Evolutionary conservation across 2,113 vertebrate species (phyloP), one percentile per base, ranked within the genome.

Genomic region (Sphyrna mokarran): DNA sequence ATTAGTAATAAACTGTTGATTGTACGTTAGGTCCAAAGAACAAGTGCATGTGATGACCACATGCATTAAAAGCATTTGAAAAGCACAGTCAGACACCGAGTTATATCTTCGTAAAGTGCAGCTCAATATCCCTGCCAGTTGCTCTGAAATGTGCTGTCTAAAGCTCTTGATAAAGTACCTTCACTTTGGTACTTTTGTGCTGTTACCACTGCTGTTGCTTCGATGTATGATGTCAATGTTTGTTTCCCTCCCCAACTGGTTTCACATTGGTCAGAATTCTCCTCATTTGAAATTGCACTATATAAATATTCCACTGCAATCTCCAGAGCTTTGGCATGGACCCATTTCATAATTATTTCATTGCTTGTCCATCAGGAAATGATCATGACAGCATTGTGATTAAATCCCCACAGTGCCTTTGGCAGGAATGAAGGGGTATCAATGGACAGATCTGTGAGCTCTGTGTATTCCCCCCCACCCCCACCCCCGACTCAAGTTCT

Each of bases 61-160:
- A 69, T 70, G 43, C 20, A 54, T 33, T 72, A 72, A 33, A 54
- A 54, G 94, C 69, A 72, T 95, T 26, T 72, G 23, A 95, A 95
- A 95, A 95, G 43, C 68, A 94, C 37, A 95, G 43, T 54, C 22
- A 72, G 58, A 33, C 14, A 16, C 69, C 29, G 87, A 61, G 58
- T 61, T 90, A 83, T 63, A 26, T 61, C 58, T 68, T 63, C 5
- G 29, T 72, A 72, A 95, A 95, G 94, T 95, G 94, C 68, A 33
- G 26, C 69, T 95, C 40, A 95, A 54, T 95, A 95, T 29, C 23
- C 68, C 23, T 95, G 94, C 69, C 94, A 72, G 26, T 95, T 95
- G 22, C 68, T 48, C 69, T 33, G 43, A 76, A 95, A 72, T 95
- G n/a, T 94, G 68, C 68, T 43, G 70, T 72, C 7, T 29, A 54